These are phyloP conservation scores for Grus americana DNA, from an alignment of 2,113 vertebrate genomes.

Conservation along the genomic window DNA sequence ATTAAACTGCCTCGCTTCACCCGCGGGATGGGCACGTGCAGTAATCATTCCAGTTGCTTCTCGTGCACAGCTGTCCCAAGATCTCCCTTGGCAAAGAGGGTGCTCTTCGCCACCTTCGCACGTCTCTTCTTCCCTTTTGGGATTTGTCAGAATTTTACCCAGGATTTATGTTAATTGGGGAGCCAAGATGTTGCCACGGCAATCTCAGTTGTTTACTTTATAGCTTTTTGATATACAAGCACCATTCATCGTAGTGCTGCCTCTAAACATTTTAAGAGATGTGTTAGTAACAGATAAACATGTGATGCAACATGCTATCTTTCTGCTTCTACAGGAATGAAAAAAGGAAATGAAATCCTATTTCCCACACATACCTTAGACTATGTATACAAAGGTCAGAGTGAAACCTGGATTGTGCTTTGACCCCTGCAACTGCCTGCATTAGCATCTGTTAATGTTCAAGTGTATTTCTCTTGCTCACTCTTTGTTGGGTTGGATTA, in stretches of 20 bases:
- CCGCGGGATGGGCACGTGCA: neutral
- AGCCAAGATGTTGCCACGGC: neutral
- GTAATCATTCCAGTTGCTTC: neutral
- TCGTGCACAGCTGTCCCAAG: neutral
- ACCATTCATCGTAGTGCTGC: neutral
- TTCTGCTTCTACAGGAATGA: neutral
- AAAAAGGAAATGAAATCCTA: neutral
- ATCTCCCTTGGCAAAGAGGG: neutral
- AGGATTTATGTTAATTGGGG: neutral
- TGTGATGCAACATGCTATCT: accelerated
- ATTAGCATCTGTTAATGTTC: neutral
- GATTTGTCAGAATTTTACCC: neutral
- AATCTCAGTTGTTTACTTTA: neutral
- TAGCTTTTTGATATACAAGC: neutral
- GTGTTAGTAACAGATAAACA: neutral
- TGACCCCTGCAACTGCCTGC: neutral
- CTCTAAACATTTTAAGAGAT: neutral
- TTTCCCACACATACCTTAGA: neutral
- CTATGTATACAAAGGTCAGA: neutral
- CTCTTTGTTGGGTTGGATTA: neutral
- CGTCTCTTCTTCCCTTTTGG: neutral
- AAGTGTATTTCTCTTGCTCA: neutral
- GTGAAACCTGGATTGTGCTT: neutral
- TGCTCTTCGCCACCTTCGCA: neutral
- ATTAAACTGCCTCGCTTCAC: conserved; percentile 2